phyloP scores from a whole-genome alignment of 2,113 vertebrate genomes.

The Anguilla japonica region DNA sequence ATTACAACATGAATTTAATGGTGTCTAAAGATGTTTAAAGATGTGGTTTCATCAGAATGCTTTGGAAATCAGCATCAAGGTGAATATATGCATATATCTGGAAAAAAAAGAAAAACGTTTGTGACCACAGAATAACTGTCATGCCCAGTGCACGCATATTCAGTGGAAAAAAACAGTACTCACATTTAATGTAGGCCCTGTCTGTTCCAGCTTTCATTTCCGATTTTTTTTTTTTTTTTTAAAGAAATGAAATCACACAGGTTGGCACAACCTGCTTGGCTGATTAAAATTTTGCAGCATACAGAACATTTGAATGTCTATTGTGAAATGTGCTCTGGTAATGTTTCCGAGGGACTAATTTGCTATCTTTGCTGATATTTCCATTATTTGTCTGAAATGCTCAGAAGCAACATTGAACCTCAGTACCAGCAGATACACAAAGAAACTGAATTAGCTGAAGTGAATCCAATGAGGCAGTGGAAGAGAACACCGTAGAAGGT shows the following conservation, averaged over 20 bases:
- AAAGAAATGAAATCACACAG: background rate
- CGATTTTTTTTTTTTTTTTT: background rate
- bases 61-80: background rate
- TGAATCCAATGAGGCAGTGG: background rate
- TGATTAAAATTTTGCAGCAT: background rate
- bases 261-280: background rate
- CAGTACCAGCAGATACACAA: background rate
- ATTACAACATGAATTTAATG: background rate
- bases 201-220: background rate
- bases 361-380: background rate
- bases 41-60: constrained; percentile 6
- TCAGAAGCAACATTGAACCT: background rate
- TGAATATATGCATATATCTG: constrained; percentile 5
- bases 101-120: background rate
- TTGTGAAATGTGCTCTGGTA: background rate
- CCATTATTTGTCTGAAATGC: background rate
- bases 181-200: background rate
- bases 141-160: background rate
- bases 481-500: background rate
- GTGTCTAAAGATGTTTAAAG: background rate
- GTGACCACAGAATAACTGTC: background rate
- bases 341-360: constrained; percentile 1
- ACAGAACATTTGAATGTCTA: background rate
- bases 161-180: background rate
- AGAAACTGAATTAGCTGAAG: too few species aligned